Evolutionary conservation across 1,140 invertebrate genomes (phyloP).

Genomic region (Hormaphis cornu): DNA sequence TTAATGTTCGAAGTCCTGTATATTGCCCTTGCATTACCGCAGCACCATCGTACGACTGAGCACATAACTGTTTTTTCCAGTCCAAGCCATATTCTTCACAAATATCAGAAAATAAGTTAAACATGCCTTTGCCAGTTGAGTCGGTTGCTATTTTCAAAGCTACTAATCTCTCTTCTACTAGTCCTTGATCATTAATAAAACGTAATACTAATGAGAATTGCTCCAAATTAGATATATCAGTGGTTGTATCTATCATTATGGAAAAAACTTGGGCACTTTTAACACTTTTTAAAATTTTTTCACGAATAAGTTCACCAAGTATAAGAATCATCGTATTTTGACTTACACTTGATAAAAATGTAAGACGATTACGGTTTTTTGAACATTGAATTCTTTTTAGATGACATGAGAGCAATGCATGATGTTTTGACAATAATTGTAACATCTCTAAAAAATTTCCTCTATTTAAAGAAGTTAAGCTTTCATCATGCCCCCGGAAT

Average conservation of each 20-base stretch:
- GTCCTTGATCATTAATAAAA: neutral
- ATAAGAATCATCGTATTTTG: neutral
- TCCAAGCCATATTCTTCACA: neutral
- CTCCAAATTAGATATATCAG: neutral
- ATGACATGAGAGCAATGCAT: neutral
- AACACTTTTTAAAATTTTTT: neutral
- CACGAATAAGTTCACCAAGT: neutral
- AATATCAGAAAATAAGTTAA: neutral
- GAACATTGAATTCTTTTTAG: neutral
- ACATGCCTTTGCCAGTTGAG: neutral
- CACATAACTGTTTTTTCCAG: neutral
- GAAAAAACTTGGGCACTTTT: neutral
- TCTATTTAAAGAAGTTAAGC: neutral
- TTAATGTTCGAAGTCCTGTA: neutral
- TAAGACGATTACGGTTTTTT: neutral
- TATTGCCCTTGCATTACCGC: neutral
- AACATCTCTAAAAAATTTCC: neutral
- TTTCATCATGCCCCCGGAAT: neutral
- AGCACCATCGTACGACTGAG: neutral
- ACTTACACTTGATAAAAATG: neutral
- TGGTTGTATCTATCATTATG: neutral
- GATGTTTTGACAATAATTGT: neutral
- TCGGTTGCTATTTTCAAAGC: neutral
- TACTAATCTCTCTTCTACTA: neutral
- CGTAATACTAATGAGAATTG: neutral